A percentile compares a stretch with the other conserved stretches of the same genome.
These are phyloP conservation scores for Ichneumoninae sp. DNA, from an alignment of 2,888 invertebrate species.

Conservation along the genomic window DNA sequence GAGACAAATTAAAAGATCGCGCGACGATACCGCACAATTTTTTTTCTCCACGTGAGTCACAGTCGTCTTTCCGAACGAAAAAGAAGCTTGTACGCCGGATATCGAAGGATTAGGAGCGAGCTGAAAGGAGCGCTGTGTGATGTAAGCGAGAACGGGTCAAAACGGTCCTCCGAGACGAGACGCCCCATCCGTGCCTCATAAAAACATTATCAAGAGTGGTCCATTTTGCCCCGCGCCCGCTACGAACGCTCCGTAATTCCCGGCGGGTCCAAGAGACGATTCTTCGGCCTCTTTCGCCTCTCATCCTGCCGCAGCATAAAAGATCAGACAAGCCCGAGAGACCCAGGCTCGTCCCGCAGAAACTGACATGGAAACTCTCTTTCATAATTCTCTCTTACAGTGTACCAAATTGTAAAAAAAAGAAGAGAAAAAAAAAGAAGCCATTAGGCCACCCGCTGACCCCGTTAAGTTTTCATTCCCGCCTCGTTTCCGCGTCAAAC, in stretches of 20 bases:
- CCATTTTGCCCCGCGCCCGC: not conserved
- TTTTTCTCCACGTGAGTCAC: not conserved
- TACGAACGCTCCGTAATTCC: slow-evolving; percentile 40
- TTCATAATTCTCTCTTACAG: slow-evolving; percentile 39
- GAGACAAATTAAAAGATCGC: slow-evolving; percentile 51
- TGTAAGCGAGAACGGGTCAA: not conserved
- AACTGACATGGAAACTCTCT: slow-evolving; percentile 58
- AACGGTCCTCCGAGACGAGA: not conserved
- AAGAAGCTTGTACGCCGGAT: not conserved
- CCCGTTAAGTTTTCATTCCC: slow-evolving; percentile 9
- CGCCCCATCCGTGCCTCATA: not conserved
- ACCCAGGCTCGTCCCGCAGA: slow-evolving; percentile 67
- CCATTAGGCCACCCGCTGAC: slow-evolving; percentile 18
- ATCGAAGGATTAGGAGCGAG: not conserved
- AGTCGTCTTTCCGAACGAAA: not conserved
- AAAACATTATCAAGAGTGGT: not conserved
- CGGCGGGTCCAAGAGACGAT: slow-evolving; percentile 44
- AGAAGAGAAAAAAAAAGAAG: slow-evolving; percentile 4
- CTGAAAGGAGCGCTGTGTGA: not conserved
- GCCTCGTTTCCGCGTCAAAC: slow-evolving; percentile 5
- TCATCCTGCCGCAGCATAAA: slow-evolving; percentile 71
- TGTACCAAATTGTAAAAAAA: slow-evolving; percentile 8
- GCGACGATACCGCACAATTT: slow-evolving; percentile 52
- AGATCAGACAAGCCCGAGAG: slow-evolving; percentile 64
- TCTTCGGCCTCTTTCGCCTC: slow-evolving; percentile 67